Evolutionary conservation across 2,113 vertebrate genomes (phyloP).

Genomic region (Nasalis larvatus): DNA sequence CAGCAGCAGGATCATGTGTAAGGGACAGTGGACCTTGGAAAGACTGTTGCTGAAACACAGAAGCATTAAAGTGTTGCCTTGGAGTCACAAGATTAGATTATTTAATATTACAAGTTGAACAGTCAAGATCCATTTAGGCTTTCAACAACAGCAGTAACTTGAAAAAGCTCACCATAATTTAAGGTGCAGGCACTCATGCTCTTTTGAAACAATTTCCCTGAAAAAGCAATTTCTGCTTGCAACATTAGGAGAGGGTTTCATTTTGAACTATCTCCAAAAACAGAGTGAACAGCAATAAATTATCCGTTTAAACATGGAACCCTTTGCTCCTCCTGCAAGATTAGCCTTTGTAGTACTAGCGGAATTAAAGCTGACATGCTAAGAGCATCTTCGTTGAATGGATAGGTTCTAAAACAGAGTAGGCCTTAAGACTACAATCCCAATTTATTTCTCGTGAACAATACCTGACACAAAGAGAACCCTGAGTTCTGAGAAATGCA

Average conservation of each 20-base stretch:
- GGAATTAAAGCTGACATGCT: neutral
- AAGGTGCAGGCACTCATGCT: neutral
- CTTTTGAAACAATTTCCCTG: neutral
- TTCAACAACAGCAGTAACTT: neutral
- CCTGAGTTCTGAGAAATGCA: neutral
- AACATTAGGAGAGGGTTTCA: conserved; percentile 20
- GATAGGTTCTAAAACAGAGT: neutral
- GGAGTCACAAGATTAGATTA: neutral
- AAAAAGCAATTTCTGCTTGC: neutral
- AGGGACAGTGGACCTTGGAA: neutral
- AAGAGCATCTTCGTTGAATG: neutral
- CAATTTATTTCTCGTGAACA: neutral
- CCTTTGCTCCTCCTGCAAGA: neutral
- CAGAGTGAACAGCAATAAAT: neutral
- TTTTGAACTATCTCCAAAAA: conserved; percentile 20
- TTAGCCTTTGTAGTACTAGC: neutral
- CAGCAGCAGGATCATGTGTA: neutral
- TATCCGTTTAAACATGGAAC: neutral
- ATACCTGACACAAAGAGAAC: neutral
- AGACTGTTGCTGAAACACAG: neutral
- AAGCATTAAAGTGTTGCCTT: neutral
- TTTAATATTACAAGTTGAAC: neutral
- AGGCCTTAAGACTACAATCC: neutral
- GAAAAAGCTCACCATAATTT: conserved; percentile 23
- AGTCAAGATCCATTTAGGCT: neutral